Conservation (phyloP, 2,888 invertebrate genomes). For the Anarsia innoxiella region DNA sequence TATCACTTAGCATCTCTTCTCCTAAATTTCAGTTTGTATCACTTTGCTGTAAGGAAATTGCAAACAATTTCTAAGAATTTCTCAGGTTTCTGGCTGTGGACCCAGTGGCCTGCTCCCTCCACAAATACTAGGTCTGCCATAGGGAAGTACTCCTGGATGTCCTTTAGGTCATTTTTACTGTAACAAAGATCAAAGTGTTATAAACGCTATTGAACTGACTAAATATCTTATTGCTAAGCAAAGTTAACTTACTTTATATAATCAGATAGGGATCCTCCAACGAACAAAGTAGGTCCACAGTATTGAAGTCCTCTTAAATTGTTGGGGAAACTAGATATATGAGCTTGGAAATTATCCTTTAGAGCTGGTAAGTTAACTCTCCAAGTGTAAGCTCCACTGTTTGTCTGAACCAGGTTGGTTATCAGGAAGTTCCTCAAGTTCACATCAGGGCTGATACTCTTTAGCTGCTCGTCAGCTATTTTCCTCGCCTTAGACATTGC, state of each 20-base stretch:
- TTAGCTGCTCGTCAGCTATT: constrained; percentile 77
- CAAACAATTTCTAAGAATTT: constrained; percentile 81
- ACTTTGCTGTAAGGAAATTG: constrained; percentile 77
- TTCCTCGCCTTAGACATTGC: constrained; percentile 82
- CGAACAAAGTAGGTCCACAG: constrained; percentile 84
- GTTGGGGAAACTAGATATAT: constrained; percentile 80
- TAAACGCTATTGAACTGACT: not conserved
- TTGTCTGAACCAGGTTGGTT: constrained; percentile 86
- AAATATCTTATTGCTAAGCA: not conserved
- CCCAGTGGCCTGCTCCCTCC: constrained; percentile 92
- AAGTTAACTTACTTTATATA: constrained; percentile 85
- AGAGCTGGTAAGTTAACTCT: constrained; percentile 86
- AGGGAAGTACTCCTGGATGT: constrained; percentile 83
- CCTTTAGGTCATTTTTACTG: constrained; percentile 74
- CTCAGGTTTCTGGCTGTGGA: constrained; percentile 92
- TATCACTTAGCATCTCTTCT: too few species aligned
- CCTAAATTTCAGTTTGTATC: too few species aligned
- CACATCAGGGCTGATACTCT: constrained; percentile 70
- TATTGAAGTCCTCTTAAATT: constrained; percentile 66
- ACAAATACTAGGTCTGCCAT: constrained; percentile 80
- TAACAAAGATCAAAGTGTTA: constrained; percentile 21
- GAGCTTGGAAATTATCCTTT: constrained; percentile 76
- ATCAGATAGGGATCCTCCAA: constrained; percentile 88
- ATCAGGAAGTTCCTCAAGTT: constrained; percentile 85
- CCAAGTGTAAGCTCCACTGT: constrained; percentile 81